phyloP scores from a whole-genome alignment of 2,888 invertebrate genomes.

The Marasmarcha lunaedactyla region DNA sequence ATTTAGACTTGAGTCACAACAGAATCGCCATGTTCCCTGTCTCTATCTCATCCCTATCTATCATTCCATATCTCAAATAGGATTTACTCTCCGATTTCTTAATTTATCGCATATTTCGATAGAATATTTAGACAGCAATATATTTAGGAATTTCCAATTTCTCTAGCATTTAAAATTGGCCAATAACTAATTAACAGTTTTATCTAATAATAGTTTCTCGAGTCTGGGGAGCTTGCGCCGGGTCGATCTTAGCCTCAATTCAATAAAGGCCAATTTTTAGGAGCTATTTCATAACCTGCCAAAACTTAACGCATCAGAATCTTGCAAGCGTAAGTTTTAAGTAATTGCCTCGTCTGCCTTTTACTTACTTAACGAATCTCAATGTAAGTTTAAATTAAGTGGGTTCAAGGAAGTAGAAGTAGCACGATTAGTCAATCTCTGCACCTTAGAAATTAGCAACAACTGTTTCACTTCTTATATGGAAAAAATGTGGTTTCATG shows the following conservation, averaged over 20 bases:
- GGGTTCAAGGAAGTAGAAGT: conserved; percentile 78
- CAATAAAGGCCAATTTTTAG: conserved; percentile 86
- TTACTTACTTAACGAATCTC: conserved; percentile 82
- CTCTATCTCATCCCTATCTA: no score
- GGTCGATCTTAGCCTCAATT: conserved; percentile 84
- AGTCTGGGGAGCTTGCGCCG: conserved; percentile 82
- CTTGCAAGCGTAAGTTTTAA: conserved; percentile 83
- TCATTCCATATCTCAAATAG: conserved; percentile 83
- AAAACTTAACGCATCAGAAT: conserved; percentile 80
- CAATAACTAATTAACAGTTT: conserved; percentile 83
- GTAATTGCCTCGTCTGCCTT: conserved; percentile 80
- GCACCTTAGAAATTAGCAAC: conserved; percentile 80
- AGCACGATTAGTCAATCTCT: conserved; percentile 77
- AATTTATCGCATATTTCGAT: conserved; percentile 84
- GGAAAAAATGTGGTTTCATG: conserved; percentile 78
- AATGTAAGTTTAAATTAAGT: conserved; percentile 84
- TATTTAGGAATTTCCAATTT: conserved; percentile 86
- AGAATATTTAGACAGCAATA: conserved; percentile 88
- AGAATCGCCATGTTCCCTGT: conserved; percentile 85
- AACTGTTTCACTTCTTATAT: conserved; percentile 83
- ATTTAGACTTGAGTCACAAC: conserved; percentile 83
- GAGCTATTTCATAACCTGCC: conserved; percentile 90
- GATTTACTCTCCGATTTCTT: conserved; percentile 81
- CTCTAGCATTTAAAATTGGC: conserved; percentile 82
- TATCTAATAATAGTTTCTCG: conserved; percentile 91